Evolutionary conservation across 2,888 invertebrate genomes (phyloP), one percentile per base, ranked within the genome.

Genomic region (Pandemis cinnamomeana): DNA sequence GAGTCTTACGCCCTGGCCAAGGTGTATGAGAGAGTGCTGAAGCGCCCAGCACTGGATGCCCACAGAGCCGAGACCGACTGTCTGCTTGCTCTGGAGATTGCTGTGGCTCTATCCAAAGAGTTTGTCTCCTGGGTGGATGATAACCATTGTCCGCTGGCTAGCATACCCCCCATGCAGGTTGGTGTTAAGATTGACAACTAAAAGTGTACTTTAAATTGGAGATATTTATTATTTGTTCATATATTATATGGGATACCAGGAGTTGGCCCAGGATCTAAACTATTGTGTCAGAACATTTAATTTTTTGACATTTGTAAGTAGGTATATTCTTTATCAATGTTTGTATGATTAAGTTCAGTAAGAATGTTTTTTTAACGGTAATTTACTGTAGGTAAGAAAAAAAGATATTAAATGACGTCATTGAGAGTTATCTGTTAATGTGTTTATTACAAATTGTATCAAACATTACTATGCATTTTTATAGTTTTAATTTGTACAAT

Each of bases 51-150:
- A 0, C 51, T 77, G n/a, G 79, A 88, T 75, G 84, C 89, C 0
- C 96, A 96, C 84, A 88, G 88, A 66, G 96, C 96, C 4, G 96
- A 96, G 83, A 90, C 83, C 0, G 96, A 96, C 86, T 95, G 95
- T 10, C 78, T 90, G 10, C 91, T 93, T 83, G 84, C 96, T 66
- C 83, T 95, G 20, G 89, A 92, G 72, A 94, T 95, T 76, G 94
- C 95, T 10, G 88, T 92, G n/a, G 87, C 88, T 36, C 86, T 94
- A 60, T 92, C 93, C 5, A 82, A 92, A 3, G 86, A 88, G 51
- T 96, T 96, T 83, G 79, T 95, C 0, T 82, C 90, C 7, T 95
- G 95, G 91, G 78, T 79, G 0, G 81, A 81, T 3, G 42, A 64
- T 10, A 78, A 83, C 64, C 64, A 74, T 46, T 67, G 67, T 11